A percentile compares a stretch with the other conserved stretches of the same genome.
phyloP scores from a whole-genome alignment of 2,797 vertebrate genomes.

The Erpetoichthys calabaricus region DNA sequence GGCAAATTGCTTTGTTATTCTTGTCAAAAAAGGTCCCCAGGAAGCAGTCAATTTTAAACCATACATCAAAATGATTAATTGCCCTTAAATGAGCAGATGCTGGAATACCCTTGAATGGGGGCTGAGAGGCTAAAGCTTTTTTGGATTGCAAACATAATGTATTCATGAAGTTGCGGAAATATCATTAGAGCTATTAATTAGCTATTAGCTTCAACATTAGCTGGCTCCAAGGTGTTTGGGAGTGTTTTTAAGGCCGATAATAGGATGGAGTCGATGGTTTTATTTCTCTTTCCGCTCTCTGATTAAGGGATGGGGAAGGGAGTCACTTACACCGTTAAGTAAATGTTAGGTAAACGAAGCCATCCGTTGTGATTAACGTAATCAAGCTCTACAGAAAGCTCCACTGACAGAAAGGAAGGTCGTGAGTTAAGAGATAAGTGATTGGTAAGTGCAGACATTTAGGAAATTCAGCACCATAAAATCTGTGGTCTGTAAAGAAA shows the following conservation, averaged over 20 bases:
- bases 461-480: too few relatives aligned
- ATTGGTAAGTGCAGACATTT: too few relatives aligned
- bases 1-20: conserved; percentile 98
- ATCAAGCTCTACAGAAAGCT: too few relatives aligned
- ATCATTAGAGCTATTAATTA: conserved; percentile 71
- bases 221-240: conserved; percentile 26
- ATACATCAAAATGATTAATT: conserved; percentile 99
- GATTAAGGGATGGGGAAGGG: too few relatives aligned
- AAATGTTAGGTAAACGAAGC: too few relatives aligned
- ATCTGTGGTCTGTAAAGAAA: too few relatives aligned
- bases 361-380: too few relatives aligned
- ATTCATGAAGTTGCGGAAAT: conserved; percentile 75
- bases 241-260: conserved; percentile 10
- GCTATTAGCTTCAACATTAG: conserved; percentile 40
- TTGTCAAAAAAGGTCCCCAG: conserved; percentile 80
- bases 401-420: too few relatives aligned
- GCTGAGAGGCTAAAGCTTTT: conserved; percentile 52
- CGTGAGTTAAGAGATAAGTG: too few relatives aligned
- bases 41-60: conserved; percentile 87
- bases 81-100: conserved; percentile 90
- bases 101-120: conserved; percentile 83
- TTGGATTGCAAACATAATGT: conserved; percentile 64
- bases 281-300: background rate
- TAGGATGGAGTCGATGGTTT: conserved; percentile 1
- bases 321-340: too few relatives aligned